Conservation (phyloP, 2,888 invertebrate species). For the Stenoptilia bipunctidactyla region DNA sequence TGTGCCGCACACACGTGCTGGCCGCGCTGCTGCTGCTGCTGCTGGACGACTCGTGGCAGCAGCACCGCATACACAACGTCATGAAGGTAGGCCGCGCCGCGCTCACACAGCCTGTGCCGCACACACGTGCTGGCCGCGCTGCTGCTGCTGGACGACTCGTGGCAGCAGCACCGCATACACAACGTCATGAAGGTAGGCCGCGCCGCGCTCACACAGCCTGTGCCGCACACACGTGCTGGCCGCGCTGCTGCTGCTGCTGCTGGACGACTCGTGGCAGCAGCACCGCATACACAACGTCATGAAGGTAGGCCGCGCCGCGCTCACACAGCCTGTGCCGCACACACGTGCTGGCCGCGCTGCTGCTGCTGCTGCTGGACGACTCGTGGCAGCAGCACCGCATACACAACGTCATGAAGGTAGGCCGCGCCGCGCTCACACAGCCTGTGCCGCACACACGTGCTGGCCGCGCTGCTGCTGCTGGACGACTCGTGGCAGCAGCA, state of each 20-base stretch:
- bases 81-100: too few relatives aligned
- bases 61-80: too few relatives aligned
- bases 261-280: constrained; percentile 97
- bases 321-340: too few relatives aligned
- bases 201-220: too few relatives aligned
- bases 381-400: constrained; percentile 97
- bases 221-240: constrained; percentile 93
- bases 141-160: constrained; percentile 92
- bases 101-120: constrained; percentile 93
- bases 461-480: too few relatives aligned
- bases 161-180: constrained; percentile 95
- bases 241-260: constrained; percentile 84
- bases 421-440: too few relatives aligned
- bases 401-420: constrained; percentile 90
- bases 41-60: constrained; percentile 89
- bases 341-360: constrained; percentile 89
- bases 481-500: too few relatives aligned
- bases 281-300: constrained; percentile 94
- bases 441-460: too few relatives aligned
- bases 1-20: constrained; percentile 97
- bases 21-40: constrained; percentile 93
- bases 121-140: constrained; percentile 90
- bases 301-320: constrained; percentile 76
- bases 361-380: constrained; percentile 91
- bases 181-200: constrained; percentile 86